These are phyloP conservation scores for Antheraea pernyi DNA, from an alignment of 1,140 invertebrate genomes.

Conservation along the genomic window DNA sequence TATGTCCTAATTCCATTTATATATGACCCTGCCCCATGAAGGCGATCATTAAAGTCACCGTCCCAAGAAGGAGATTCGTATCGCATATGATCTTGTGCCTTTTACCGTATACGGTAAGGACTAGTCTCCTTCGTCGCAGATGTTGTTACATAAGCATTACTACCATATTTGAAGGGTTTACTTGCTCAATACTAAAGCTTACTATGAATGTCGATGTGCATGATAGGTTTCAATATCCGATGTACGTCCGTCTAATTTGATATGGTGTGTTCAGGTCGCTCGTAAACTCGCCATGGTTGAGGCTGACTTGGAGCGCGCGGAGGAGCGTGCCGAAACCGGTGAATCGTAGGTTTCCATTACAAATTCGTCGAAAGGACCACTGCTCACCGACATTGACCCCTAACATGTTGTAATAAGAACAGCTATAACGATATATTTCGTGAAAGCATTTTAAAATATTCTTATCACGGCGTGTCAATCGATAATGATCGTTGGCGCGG, in stretches of 20 bases:
- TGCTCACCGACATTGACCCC: conserved; percentile 25
- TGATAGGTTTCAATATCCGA: conserved; percentile 27
- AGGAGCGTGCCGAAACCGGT: conserved; percentile 99
- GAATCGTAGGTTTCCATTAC: conserved; percentile 94
- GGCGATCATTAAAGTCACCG: conserved; percentile 63
- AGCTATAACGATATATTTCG: conserved; percentile 17
- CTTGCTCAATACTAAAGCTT: conserved; percentile 42
- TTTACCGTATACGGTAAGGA: conserved; percentile 59
- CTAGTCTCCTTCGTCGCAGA: conserved; percentile 58
- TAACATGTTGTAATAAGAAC: conserved; percentile 19
- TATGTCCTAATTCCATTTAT: conserved; percentile 71
- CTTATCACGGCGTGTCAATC: conserved; percentile 29
- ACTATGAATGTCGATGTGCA: conserved; percentile 23
- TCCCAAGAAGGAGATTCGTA: conserved; percentile 60
- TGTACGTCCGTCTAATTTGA: conserved; percentile 36
- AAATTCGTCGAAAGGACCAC: conserved; percentile 30
- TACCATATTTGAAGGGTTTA: conserved; percentile 59
- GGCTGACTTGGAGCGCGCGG: conserved; percentile 99
- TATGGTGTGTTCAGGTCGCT: conserved; percentile 91
- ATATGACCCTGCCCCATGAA: conserved; percentile 66
- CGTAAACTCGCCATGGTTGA: conserved; percentile 99
- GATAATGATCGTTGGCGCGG: conserved; percentile 41
- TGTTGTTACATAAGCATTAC: conserved; percentile 69
- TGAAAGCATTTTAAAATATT: conserved; percentile 19
- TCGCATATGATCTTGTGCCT: conserved; percentile 60